Base-by-base conservation (phyloP, 2,888 invertebrate genomes). In the Rhopalosiphum nymphaeae region DNA sequence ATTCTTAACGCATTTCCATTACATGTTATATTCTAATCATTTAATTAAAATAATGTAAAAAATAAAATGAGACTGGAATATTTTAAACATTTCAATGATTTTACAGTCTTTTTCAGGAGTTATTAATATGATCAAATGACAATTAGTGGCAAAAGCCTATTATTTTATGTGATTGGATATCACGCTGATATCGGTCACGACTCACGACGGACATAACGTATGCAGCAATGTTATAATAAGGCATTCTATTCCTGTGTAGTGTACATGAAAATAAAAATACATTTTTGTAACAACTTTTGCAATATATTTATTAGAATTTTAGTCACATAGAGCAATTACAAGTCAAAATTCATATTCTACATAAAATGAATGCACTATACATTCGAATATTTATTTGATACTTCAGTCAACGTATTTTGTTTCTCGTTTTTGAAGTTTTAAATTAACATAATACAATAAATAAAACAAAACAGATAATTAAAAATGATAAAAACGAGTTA, bases 291-390 rank as follows among this genome's bases (percentile, higher is more conserved):
- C 86, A 86, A 86, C 44, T 86, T 46, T 86, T 86, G 44, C 44
- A 86, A 46, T 85, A 86, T 86, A 86, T 46, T 44, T 86, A 86
- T 86, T 86, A 86, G 46, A 86, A 46, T 86, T 86, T 44, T 86
- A 85, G 29, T 85, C 44, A 44, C 26, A 91, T 84, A 91, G 91
- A 91, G 78, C 91, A 91, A 84, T 84, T 78, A 84, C 36, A 29
- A 91, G 42, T 91, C 53, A 53, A 91, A 84, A 84, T 91, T 91
- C 13, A 42, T 91, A 91, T 78, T 91, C 78, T 91, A 91, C 78
- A 91, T 42, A 53, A 78, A 53, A 61, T 84, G 86, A 46, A 86
- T 46, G 29, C 29, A 29, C 42, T 44, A 3, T 86, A 86, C 46
- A 86, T 86, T 86, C 86, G 7, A 44, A 86, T 86, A 53, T 3